Evolutionary conservation across 2,113 vertebrate species (phyloP).

Genomic region (Campylomormyrus tamandua): DNA sequence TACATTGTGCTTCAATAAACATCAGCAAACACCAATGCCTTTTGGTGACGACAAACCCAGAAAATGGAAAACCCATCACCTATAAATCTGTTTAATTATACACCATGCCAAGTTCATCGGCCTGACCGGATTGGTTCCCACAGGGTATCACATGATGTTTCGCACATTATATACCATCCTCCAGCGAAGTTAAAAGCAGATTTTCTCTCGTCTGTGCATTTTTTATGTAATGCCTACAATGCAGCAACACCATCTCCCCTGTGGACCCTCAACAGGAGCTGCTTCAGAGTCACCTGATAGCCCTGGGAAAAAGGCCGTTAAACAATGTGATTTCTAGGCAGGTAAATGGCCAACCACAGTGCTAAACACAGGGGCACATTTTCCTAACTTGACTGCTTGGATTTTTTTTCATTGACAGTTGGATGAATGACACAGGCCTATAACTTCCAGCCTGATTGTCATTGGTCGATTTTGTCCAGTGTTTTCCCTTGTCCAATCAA

Average conservation of each 20-base stretch:
- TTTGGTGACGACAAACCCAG: neutral
- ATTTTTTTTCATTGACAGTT: neutral
- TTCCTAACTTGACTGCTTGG: neutral
- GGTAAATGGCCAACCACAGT: neutral
- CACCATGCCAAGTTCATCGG: neutral
- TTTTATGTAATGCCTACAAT: constrained; percentile 25
- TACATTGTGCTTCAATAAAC: neutral
- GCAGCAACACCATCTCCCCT: constrained; percentile 32
- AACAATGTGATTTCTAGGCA: neutral
- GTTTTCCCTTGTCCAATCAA: neutral
- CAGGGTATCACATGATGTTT: neutral
- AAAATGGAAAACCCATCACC: neutral
- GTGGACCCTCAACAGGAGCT: constrained; percentile 39
- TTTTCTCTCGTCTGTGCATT: constrained; percentile 29
- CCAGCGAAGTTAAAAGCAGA: neutral
- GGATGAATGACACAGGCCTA: neutral
- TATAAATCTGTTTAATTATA: neutral
- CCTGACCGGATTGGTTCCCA: neutral
- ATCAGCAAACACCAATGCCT: neutral
- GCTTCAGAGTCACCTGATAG: constrained; percentile 34
- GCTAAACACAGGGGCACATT: neutral
- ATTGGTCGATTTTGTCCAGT: neutral
- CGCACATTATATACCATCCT: neutral
- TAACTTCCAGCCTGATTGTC: neutral
- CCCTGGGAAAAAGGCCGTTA: neutral